Evolutionary conservation across 1,140 invertebrate species (phyloP).

Genomic region (Sitophilus oryzae): DNA sequence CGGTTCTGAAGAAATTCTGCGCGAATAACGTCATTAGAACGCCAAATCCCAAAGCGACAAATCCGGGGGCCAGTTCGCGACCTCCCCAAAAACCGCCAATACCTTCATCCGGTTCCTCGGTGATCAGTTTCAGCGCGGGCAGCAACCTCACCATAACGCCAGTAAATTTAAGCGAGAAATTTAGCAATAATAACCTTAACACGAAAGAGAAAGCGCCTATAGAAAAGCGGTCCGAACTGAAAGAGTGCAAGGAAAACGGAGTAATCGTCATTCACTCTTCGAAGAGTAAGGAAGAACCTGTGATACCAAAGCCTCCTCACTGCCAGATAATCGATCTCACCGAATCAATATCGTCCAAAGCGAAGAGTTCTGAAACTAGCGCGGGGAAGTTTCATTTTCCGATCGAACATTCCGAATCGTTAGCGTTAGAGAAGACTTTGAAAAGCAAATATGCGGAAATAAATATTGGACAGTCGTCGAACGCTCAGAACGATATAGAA

Average conservation of each 20-base stretch:
- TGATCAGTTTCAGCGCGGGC: conserved; percentile 10
- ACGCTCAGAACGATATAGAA: conserved; percentile 30
- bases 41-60: conserved; percentile 10
- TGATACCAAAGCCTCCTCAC: conserved; percentile 26
- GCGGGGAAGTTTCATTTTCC: neutral
- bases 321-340: conserved; percentile 39
- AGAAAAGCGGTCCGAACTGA: neutral
- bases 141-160: conserved; percentile 19
- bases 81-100: neutral
- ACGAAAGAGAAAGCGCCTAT: neutral
- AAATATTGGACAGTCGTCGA: conserved; percentile 4
- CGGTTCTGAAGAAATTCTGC: conserved; percentile 35
- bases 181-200: conserved; percentile 13
- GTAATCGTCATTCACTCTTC: conserved; percentile 20
- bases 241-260: conserved; percentile 18
- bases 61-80: neutral
- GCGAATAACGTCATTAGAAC: conserved; percentile 20
- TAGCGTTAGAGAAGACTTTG: neutral
- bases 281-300: conserved; percentile 18
- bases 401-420: neutral
- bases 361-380: neutral
- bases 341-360: conserved; percentile 9
- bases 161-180: conserved; percentile 18
- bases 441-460: conserved; percentile 10
- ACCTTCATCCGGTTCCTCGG: conserved; percentile 6